A percentile compares a stretch with the other conserved stretches of the same genome.
Conservation (phyloP, 1,140 invertebrate genomes). For the Ptiloglossa arizonensis region DNA sequence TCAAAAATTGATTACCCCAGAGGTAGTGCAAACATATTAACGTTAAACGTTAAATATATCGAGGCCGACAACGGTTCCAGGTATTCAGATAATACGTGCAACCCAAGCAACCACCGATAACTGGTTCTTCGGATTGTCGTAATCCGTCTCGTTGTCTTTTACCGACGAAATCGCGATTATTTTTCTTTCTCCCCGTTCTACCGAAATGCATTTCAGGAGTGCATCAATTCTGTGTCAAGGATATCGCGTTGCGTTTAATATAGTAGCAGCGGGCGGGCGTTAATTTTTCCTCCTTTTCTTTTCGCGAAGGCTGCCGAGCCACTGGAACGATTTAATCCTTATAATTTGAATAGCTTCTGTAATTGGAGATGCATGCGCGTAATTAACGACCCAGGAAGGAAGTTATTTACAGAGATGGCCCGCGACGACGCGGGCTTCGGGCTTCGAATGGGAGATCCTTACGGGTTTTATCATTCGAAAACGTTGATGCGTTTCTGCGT, state of each 20-base stretch:
- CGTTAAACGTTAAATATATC: no score
- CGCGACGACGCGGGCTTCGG: background rate
- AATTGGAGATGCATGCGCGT: conserved; percentile 46
- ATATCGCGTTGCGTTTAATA: conserved; percentile 24
- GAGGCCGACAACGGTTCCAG: no score
- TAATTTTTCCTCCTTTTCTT: conserved; percentile 41
- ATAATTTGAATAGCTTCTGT: conserved; percentile 53
- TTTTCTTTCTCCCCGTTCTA: background rate
- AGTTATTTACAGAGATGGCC: conserved; percentile 37
- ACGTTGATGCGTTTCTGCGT: background rate
- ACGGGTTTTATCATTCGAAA: background rate
- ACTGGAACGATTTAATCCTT: conserved; percentile 60
- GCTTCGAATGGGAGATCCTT: conserved; percentile 19
- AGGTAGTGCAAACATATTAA: no score
- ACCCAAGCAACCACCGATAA: no score
- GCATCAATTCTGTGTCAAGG: conserved; percentile 58
- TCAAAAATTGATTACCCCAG: no score
- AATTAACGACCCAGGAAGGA: conserved; percentile 58
- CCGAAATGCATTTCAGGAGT: conserved; percentile 7
- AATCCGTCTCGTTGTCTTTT: background rate
- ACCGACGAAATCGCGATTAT: background rate
- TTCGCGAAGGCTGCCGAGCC: conserved; percentile 54
- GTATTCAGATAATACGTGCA: no score
- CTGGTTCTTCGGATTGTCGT: background rate
- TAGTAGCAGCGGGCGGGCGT: background rate